A percentile compares a stretch with the other conserved stretches of the same genome.
Evolutionary conservation across 2,113 vertebrate species (phyloP).

Genomic region (Phrynocephalus versicolor): DNA sequence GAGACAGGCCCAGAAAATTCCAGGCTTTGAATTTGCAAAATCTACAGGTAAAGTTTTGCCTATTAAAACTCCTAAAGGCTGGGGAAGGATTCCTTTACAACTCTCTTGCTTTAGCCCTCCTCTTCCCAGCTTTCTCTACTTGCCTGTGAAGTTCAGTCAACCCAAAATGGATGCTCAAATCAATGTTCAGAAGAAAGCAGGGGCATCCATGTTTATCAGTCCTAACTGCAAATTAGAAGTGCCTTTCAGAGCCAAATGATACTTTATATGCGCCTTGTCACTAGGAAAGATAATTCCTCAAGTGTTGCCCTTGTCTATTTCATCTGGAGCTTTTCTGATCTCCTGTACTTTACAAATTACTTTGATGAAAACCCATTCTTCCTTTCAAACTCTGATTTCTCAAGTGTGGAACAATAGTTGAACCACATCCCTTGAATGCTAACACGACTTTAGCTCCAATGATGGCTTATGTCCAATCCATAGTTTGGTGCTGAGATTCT

Average conservation of each 20-base stretch:
- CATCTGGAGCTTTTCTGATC: no score
- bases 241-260: neutral
- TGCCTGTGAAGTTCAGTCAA: neutral
- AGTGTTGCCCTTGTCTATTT: no score
- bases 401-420: no score
- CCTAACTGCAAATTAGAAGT: neutral
- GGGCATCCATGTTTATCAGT: neutral
- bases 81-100: neutral
- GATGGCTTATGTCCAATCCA: no score
- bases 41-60: neutral
- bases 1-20: neutral
- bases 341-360: no score
- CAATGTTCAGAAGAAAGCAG: neutral
- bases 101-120: neutral
- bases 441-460: no score
- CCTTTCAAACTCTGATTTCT: no score
- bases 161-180: neutral
- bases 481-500: neutral
- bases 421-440: no score
- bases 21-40: neutral
- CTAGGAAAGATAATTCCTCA: no score
- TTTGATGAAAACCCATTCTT: no score
- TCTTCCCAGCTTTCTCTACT: neutral
- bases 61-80: no score
- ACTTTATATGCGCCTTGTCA: neutral